Base-by-base conservation (phyloP, 2,888 invertebrate genomes). In the Busseola fusca region DNA sequence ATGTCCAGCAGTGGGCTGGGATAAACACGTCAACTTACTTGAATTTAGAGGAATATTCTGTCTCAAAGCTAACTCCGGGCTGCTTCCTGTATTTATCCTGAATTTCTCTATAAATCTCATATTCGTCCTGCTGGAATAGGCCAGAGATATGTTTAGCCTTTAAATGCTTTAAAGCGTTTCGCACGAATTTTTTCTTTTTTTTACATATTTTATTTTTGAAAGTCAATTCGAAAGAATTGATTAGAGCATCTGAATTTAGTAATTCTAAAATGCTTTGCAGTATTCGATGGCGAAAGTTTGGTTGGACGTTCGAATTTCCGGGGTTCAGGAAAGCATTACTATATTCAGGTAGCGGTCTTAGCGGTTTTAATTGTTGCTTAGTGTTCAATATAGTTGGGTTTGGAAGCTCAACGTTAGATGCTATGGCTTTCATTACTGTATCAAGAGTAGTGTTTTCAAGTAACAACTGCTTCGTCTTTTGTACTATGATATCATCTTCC, bases 381-480 rank as follows among this genome's bases (percentile, higher is more conserved):
- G 16, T 0, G 0, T 12, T 50, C 1, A 6, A 27, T 63, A 5
- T 40, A 30, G 21, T 50, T 21, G n/a, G 14, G 10, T 34, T 18
- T 50, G 50, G 10, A 1, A 16, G 30, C 57, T 57, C 69, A 56
- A 54, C 34, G 21, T 67, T 42, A 6, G 18, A 16, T 21, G 5
- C 1, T 10, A 12, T 25, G 1, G 6, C 0, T 21, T 50, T 27
- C 7, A 12, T 40, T 7, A 56, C 3, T 14, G 30, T 14, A 25
- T 71, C 81, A 12, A 64, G 30, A 0, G 52, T 57, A 16, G 3
- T 14, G 6, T 81, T 59, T 34, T 45, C 21, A 0, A n/a, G 10
- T 7, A 69, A 14, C n/a, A 81, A 10, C 9, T 72, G 3, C 6
- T 59, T 72, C 0, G 65, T 81, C 30, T 64, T 69, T 12, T 58